Evolutionary conservation across 2,113 vertebrate genomes (phyloP).

Genomic region (Bubo blakistoni): DNA sequence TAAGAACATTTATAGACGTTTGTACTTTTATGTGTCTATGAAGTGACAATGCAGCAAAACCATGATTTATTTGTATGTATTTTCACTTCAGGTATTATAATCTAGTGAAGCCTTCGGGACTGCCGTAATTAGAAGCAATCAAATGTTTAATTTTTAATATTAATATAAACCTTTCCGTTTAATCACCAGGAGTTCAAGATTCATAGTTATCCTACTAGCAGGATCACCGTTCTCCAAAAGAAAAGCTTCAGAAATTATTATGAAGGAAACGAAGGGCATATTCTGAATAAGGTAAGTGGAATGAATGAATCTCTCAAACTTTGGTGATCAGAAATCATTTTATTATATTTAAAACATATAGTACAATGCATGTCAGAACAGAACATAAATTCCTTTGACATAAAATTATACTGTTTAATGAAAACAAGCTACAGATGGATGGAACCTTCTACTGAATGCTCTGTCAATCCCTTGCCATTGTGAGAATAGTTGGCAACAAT

Average conservation of each 20-base stretch:
- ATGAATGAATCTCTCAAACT: constrained; percentile 26
- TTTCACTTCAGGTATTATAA: background rate
- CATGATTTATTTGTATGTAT: background rate
- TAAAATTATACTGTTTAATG: constrained; percentile 56
- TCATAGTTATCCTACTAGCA: background rate
- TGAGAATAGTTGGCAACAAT: constrained; percentile 10
- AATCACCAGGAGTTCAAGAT: background rate
- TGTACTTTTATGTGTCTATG: background rate
- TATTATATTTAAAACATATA: constrained; percentile 6
- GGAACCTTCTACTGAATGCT: constrained; percentile 35
- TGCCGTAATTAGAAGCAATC: background rate
- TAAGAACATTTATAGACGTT: background rate
- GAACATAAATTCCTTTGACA: constrained; percentile 54
- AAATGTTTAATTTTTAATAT: background rate
- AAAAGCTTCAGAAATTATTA: background rate
- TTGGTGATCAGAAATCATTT: constrained; percentile 38
- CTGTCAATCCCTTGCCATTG: background rate
- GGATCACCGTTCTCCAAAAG: background rate
- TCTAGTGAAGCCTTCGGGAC: background rate
- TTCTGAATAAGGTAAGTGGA: background rate
- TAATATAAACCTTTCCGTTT: background rate
- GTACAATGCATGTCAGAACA: constrained; percentile 8
- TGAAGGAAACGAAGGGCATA: background rate
- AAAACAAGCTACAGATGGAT: constrained; percentile 55
- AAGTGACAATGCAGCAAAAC: background rate